These are phyloP conservation scores for Rotaria macrura DNA, from an alignment of 2,888 invertebrate genomes.

Conservation along the genomic window DNA sequence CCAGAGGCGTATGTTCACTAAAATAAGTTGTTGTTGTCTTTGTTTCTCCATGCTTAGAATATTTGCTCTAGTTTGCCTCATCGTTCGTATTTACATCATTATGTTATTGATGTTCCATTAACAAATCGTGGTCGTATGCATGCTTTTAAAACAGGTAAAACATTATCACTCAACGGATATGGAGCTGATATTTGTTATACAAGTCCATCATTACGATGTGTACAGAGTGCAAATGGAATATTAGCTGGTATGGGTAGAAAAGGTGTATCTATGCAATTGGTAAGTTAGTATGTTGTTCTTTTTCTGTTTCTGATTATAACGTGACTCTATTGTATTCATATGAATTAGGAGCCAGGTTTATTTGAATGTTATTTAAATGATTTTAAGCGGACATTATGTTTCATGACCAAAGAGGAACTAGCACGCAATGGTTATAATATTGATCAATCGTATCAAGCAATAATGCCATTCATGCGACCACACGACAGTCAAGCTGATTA, in stretches of 20 bases:
- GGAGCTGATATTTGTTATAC: neutral
- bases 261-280: neutral
- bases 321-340: too few relatives aligned
- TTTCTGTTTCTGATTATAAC: neutral
- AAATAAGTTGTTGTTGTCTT: neutral
- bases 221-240: constrained; percentile 4
- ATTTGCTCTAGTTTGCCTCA: neutral
- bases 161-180: neutral
- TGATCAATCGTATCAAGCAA: neutral
- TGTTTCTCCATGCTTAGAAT: too few relatives aligned
- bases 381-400: constrained; percentile 9
- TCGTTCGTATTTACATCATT: constrained; percentile 6
- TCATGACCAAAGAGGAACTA: constrained; percentile 12
- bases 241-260: constrained; percentile 12
- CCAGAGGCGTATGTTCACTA: neutral
- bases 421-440: neutral
- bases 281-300: neutral
- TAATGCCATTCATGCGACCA: neutral
- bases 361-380: constrained; percentile 19
- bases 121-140: constrained; percentile 19
- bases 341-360: neutral
- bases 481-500: constrained; percentile 1
- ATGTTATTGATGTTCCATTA: constrained; percentile 14
- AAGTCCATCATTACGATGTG: constrained; percentile 11
- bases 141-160: neutral